phyloP scores from a whole-genome alignment of 2,113 vertebrate genomes.

The Mystacornis crossleyi region DNA sequence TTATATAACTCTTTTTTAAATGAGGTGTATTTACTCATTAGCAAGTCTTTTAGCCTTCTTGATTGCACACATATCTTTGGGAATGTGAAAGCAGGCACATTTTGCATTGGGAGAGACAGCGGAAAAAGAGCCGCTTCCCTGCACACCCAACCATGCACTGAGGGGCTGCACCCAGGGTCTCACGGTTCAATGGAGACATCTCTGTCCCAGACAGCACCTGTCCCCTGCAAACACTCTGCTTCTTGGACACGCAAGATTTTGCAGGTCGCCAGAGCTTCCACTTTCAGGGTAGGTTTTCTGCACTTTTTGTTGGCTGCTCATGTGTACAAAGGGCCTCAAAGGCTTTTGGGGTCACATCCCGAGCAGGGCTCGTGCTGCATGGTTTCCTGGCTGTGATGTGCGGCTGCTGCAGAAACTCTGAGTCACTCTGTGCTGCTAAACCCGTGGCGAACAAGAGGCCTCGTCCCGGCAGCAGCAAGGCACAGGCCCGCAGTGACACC shows the following conservation, averaged over 20 bases:
- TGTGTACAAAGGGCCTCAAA: no score
- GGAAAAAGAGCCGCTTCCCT: not conserved
- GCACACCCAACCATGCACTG: not conserved
- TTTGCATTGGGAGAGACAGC: not conserved
- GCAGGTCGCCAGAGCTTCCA: not conserved
- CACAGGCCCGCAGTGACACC: rapidly evolving
- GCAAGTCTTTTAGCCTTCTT: not conserved
- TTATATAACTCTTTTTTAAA: not conserved
- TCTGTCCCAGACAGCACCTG: rapidly evolving
- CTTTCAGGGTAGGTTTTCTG: not conserved
- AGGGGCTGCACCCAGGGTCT: not conserved
- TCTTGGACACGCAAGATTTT: not conserved
- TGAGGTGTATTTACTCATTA: not conserved
- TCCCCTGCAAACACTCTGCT: not conserved
- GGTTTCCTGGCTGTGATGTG: rapidly evolving
- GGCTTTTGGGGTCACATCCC: not conserved
- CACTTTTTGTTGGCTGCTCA: not conserved
- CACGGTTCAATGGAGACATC: rapidly evolving
- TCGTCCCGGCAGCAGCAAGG: not conserved
- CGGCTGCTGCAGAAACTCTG: not conserved
- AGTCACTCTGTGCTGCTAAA: not conserved
- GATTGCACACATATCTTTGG: not conserved
- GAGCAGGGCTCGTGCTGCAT: rapidly evolving
- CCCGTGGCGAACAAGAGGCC: rapidly evolving
- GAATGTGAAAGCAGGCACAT: not conserved